These are phyloP conservation scores for Pelobates cultripes DNA, from an alignment of 2,797 vertebrate species.

Conservation along the genomic window DNA sequence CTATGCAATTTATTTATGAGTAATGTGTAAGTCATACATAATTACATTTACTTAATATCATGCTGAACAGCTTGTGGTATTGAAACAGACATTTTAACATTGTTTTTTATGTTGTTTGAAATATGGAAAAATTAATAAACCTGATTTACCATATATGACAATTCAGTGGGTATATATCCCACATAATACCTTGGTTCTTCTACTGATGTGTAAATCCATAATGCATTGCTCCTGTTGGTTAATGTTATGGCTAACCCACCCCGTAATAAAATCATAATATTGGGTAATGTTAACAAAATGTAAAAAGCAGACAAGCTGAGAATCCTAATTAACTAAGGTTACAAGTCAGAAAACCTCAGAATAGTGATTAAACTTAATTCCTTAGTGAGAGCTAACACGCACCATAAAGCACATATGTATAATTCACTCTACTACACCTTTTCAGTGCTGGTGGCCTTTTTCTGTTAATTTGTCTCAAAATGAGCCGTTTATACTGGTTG, in stretches of 20 bases:
- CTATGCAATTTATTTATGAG: too few relatives aligned
- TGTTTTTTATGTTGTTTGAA: too few relatives aligned
- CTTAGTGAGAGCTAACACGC: slow-evolving; percentile 40
- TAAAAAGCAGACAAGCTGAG: slow-evolving; percentile 1
- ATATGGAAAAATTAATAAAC: too few relatives aligned
- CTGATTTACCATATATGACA: too few relatives aligned
- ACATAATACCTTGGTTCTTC: too few relatives aligned
- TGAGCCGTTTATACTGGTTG: slow-evolving; percentile 11
- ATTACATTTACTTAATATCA: too few relatives aligned
- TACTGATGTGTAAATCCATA: background rate
- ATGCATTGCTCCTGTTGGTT: background rate
- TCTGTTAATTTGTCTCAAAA: background rate
- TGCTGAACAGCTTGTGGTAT: too few relatives aligned
- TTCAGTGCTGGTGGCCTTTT: slow-evolving; percentile 38
- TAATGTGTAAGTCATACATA: too few relatives aligned
- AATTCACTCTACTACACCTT: slow-evolving; percentile 17
- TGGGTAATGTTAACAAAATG: slow-evolving; percentile 20
- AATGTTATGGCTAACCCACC: background rate
- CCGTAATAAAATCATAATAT: background rate
- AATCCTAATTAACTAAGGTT: slow-evolving; percentile 30
- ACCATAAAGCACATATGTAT: slow-evolving; percentile 52
- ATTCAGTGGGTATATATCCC: too few relatives aligned
- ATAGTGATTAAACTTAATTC: slow-evolving; percentile 33
- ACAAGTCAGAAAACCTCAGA: slow-evolving; percentile 15
- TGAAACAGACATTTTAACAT: too few relatives aligned